Evolutionary conservation across 2,888 invertebrate species (phyloP), one percentile per base, ranked within the genome.

Genomic region (Archips xylosteana): DNA sequence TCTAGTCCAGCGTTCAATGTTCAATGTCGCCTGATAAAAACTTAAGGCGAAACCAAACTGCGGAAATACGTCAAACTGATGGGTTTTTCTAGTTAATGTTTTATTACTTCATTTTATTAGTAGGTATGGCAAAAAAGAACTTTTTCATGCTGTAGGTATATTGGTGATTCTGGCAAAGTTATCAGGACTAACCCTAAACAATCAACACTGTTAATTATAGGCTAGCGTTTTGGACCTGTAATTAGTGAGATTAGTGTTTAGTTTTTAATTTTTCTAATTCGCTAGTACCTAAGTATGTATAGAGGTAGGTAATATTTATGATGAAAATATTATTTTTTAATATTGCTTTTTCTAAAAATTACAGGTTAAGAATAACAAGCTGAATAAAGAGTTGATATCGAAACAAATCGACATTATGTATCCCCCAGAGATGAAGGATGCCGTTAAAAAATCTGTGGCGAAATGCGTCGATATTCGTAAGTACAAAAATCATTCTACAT

Each of bases 341-440:
- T 2, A 6, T 51, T 23, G 54, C 23, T 15, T 15, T 60, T n/a
- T 51, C 42, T 42, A 9, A 45, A 10, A 8, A 15, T 51, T 2
- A 45, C 62, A 92, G 93, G 80, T 92, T 1, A 92, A 90, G 76
- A 90, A 92, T 71, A 86, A 91, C 12, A 89, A 80, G 78, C 76
- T 93, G 2, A 87, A 91, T 65, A 83, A 83, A 64, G 89, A 83
- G 0, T 76, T 89, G n/a, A 83, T 92, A 42, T 78, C 82, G 8
- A 92, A 92, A 75, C 93, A 94, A 80, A 82, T 93, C 3, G 92
- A 93, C 71, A 79, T 86, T 2, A 79, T 93, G 0, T 93, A 91
- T 57, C 93, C 93, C 2, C 79, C 80, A 60, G 92, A 93, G 0
- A 78, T 92, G 67, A 89, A 83, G 76, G 88, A 80, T 2, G 75